Evolutionary conservation across 2,113 vertebrate species (phyloP), one percentile per base, ranked within the genome.

Genomic region (Todiramphus saurophagus): DNA sequence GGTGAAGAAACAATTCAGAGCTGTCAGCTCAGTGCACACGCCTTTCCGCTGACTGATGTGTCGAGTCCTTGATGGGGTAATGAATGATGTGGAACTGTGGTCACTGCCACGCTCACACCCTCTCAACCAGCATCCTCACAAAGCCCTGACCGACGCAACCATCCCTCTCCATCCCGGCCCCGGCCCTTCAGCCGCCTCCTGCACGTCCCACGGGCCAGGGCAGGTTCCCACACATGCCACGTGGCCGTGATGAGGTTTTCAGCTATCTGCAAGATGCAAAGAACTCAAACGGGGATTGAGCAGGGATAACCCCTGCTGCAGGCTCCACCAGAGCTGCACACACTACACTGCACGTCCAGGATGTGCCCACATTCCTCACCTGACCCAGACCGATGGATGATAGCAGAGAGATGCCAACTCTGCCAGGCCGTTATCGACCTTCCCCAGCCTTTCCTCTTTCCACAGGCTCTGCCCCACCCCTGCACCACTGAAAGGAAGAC

Each of bases 1-100:
- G 94, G 93, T 86, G 94, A 90, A 95, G 94, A 96, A 97, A 95
- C 96, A 96, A 97, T 93, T 73, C 90, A 68, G 91, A 95, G 95
- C 96, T 96, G 97, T 97, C 97, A 96, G 83, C 76, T 97, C 23
- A 1, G 81, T 72, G 30, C 82, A 95, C 85, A 43, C 53, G 10
- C 81, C 92, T 96, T 72, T 77, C 64, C 87, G 66, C 95, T 97
- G 96, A 93, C 73, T 80, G 95, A 84, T 51, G 66, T 33, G 90
- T 83, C 19, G 50, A 89, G 90, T 25, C 66, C 90, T 56, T 8
- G 33, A 1, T 41, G 92, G 81, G 63, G 70, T 2, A 17, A 39
- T 6, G 78, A 64, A 8, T 1, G 23, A 66, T 28, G 48, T 13
- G 25, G 78, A 35, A 8, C 1, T 3, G 31, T 8, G 4, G 66